A percentile compares a stretch with the other conserved stretches of the same genome.
Conservation (phyloP, 2,113 vertebrate species). For the Rhinopomastus cyanomelas region DNA sequence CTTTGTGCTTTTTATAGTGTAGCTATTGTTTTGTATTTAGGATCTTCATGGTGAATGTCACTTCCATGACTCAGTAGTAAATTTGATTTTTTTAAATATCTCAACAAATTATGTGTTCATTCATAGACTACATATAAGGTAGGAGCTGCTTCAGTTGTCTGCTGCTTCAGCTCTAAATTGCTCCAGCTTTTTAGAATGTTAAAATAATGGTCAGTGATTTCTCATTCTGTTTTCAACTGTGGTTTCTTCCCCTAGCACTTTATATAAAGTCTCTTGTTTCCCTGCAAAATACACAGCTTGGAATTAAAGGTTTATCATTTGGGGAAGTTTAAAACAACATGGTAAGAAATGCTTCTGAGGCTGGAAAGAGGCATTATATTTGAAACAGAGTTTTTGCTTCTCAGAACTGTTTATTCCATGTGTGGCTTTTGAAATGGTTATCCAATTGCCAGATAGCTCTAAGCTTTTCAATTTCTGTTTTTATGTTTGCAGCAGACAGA, state of each 20-base stretch:
- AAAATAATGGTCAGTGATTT: background rate
- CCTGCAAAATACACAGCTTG: background rate
- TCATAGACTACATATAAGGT: too few relatives aligned
- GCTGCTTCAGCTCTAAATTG: background rate
- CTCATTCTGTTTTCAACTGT: background rate
- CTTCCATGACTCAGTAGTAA: background rate
- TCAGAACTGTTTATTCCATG: background rate
- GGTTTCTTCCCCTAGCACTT: background rate
- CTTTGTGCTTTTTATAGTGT: background rate
- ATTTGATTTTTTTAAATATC: background rate
- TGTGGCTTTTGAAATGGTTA: background rate
- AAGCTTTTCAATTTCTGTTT: background rate
- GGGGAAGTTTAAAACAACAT: background rate
- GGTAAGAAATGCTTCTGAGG: background rate
- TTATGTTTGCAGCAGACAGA: constrained; percentile 76
- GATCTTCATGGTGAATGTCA: background rate
- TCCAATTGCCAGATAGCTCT: background rate
- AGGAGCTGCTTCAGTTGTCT: background rate
- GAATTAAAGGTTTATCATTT: background rate
- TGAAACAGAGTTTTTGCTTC: background rate
- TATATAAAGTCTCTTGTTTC: background rate
- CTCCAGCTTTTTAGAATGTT: background rate
- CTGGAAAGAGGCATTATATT: background rate
- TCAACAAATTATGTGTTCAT: background rate
- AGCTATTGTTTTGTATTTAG: background rate